Base-by-base conservation (phyloP, 2,797 vertebrate species). In the Cercopithecus diana region DNA sequence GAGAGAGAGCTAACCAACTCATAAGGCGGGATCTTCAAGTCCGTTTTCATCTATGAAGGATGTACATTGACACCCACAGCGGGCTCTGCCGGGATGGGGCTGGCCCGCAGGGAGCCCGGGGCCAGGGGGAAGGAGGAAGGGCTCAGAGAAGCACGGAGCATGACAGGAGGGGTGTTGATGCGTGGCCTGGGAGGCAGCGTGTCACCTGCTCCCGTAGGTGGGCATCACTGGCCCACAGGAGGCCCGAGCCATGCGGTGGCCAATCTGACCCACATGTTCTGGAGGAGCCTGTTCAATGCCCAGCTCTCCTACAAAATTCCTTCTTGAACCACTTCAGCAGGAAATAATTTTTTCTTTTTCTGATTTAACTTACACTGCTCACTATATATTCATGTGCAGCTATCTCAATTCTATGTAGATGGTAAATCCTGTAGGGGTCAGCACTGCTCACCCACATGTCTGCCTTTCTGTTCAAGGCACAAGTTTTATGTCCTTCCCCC, bases 31-130 rank as follows among this genome's bases (percentile, higher is more conserved):
- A 12, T 33, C 55, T 43, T 19, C 33, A 30, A 64, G 20, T 30
- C 39, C 88, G 14, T 9, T n/a, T 20, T 11, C 50, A 43, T 6
- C 24, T 6, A 28, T 2, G 4, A 30, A 33, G 73, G 19, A 11
- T 2, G 3, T 52, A 36, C 6, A 2, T 0, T 20, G 24, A 50
- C 12, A 8, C 1, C 36, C 28, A 64, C 7, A 2, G 6, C 12
- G 57, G 22, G 33, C 57, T 39, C 70, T 19, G n/a, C 8, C 4
- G 7, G 41, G 85, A 73, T 45, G 41, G 33, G 52, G 52, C 45
- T 80, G 55, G 39, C 17, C 2, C 12, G 5, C 64, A 4, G 55
- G 26, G 55, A 50, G 61, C 33, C 5, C 4, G 0, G 4, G 33
- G 26, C 33, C 4, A 26, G 2, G 1, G 0, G 28, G 55, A 41